Base-by-base conservation (phyloP, 1,140 invertebrate genomes). In the Pentalonia nigronervosa region DNA sequence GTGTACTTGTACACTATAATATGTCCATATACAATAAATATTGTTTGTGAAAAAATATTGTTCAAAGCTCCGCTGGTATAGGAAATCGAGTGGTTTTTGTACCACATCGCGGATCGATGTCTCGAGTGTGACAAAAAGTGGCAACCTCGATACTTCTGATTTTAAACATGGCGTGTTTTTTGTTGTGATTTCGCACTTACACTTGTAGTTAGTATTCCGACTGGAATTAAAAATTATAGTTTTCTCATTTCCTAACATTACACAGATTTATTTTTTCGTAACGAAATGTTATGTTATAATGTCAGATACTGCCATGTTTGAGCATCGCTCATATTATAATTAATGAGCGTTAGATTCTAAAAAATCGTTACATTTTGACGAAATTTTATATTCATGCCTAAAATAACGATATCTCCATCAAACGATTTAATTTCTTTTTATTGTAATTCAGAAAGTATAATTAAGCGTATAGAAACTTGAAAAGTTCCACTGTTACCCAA, bases 31-130 rank as follows among this genome's bases (percentile, higher is more conserved):
- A 76, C 60, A 76, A 76, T 76, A 17, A 14, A 76, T 76, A 76
- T 76, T n/a, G 60, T 76, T 3, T 34, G n/a, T 76, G 30, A 76
- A 76, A 76, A 60, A 53, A 76, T 30, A 76, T 76, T 76, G 30
- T 6, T 76, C 60, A 76, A 76, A 76, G 60, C 6, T 17, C 6
- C 14, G 14, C 14, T 14, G 30, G 60, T 76, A 48, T 48, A 76
- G 60, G 60, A 76, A 67, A 76, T 76, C 30, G 60, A 76, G 60
- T 76, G 30, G 60, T 76, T 76, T 76, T 76, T 76, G 60, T n/a
- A 34, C 14, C 17, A 76, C 30, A 76, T n/a, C 14, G n/a, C 60
- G 14, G 60, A 76, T 76, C 60, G 60, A 76, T 76, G 60, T 7
- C 14, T 76, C 2, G 21, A 76, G 60, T 76, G 30, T 17, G 14